Evolutionary conservation across 2,113 vertebrate genomes (phyloP).

Genomic region (Xenus cinereus): DNA sequence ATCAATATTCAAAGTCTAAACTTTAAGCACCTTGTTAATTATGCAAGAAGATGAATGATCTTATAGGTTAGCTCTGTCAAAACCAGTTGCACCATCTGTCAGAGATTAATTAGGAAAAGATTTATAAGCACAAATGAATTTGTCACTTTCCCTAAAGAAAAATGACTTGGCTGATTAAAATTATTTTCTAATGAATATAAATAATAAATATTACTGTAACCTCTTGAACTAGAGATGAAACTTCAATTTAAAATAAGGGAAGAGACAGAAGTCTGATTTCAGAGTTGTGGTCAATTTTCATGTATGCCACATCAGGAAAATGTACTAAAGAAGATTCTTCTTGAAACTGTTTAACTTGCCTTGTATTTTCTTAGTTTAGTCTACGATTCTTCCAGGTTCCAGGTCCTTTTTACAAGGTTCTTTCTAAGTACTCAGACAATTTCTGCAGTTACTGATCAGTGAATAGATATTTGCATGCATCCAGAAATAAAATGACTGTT

Average conservation of each 20-base stretch:
- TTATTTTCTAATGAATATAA: constrained; percentile 2
- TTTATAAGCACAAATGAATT: constrained; percentile 3
- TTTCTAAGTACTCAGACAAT: neutral
- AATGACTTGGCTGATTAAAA: neutral
- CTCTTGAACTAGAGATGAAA: neutral
- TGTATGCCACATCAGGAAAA: neutral
- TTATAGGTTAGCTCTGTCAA: constrained; percentile 35
- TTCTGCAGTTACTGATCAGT: neutral
- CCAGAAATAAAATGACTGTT: neutral
- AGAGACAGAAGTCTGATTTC: neutral
- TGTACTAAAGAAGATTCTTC: neutral
- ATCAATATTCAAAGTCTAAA: constrained; percentile 46
- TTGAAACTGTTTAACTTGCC: neutral
- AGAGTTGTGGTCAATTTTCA: neutral
- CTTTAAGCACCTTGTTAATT: constrained; percentile 1
- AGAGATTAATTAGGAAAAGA: constrained; percentile 40
- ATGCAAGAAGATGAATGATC: constrained; percentile 47
- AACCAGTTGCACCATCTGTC: constrained; percentile 47
- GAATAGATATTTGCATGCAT: neutral
- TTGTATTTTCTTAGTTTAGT: neutral
- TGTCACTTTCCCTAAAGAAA: constrained; percentile 8
- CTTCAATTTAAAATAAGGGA: neutral
- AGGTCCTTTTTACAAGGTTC: neutral
- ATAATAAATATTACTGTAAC: neutral
- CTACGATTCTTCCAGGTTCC: neutral